Percentiles rank a stretch among this genome's conserved stretches.
phyloP scores from a whole-genome alignment of 1,140 invertebrate species.

The Riptortus pedestris region DNA sequence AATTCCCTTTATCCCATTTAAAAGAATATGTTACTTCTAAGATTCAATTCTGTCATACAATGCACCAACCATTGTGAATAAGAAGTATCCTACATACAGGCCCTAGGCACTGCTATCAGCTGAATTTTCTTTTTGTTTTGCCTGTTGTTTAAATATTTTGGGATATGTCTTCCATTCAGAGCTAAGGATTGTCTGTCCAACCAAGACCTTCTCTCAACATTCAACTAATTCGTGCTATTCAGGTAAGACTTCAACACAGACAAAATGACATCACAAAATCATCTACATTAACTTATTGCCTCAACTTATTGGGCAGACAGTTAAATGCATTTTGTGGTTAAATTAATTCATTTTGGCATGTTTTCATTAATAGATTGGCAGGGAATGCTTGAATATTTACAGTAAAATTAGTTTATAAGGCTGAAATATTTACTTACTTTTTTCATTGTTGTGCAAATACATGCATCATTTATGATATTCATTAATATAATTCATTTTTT shows the following conservation, averaged over 20 bases:
- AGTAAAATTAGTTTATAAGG: constrained; percentile 2
- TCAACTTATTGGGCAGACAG: background rate
- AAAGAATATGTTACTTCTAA: too few species aligned
- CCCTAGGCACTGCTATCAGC: constrained; percentile 16
- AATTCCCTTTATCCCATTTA: too few species aligned
- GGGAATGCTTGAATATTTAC: constrained; percentile 1
- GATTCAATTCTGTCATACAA: background rate
- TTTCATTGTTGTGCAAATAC: background rate
- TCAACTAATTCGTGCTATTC: constrained; percentile 56
- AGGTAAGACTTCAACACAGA: constrained; percentile 42
- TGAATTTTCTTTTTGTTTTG: constrained; percentile 16
- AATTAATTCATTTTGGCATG: constrained; percentile 11
- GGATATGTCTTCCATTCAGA: constrained; percentile 39
- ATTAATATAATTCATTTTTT: too few species aligned
- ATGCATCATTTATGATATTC: constrained; percentile 4
- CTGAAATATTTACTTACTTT: background rate
- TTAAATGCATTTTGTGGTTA: constrained; percentile 10
- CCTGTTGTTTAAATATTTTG: constrained; percentile 17
- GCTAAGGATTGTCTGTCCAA: constrained; percentile 58
- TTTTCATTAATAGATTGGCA: constrained; percentile 9
- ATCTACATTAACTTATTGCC: background rate
- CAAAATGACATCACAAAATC: constrained; percentile 1
- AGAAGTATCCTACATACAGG: background rate
- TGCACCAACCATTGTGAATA: background rate
- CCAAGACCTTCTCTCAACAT: constrained; percentile 56